Evolutionary conservation across 2,113 vertebrate species (phyloP).

Genomic region (Melanocharis versteri): DNA sequence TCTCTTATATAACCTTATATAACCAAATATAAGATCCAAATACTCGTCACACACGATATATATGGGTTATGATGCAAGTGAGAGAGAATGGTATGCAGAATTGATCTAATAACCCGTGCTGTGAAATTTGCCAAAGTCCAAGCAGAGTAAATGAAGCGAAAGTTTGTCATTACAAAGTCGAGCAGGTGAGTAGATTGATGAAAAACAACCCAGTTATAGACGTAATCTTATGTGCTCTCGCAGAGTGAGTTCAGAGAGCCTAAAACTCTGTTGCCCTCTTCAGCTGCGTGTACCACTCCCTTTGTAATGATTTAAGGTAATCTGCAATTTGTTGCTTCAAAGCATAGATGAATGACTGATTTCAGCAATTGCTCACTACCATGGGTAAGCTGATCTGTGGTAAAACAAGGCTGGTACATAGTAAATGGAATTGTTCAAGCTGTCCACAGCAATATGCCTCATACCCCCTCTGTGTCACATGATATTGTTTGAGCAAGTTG

Average conservation of each 20-base stretch:
- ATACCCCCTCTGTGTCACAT: background rate
- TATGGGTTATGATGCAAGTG: background rate
- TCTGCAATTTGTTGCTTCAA: background rate
- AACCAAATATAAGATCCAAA: background rate
- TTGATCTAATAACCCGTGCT: background rate
- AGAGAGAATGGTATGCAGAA: background rate
- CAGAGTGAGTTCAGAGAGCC: background rate
- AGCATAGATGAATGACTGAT: background rate
- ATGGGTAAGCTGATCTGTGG: background rate
- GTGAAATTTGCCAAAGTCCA: background rate
- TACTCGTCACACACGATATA: accelerated
- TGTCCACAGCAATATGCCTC: background rate
- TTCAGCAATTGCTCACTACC: background rate
- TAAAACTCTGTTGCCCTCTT: background rate
- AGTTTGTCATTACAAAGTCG: background rate
- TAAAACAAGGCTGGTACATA: background rate
- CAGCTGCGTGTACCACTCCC: background rate
- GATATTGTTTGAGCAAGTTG: background rate
- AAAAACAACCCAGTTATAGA: background rate
- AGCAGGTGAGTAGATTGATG: background rate
- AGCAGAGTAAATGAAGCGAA: background rate
- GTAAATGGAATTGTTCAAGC: background rate
- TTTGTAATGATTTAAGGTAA: background rate
- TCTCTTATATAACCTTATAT: background rate
- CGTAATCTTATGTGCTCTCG: background rate